Evolutionary conservation across 30 jellyfish, hydroid and myxozoan genomes (phyloP).

Genomic region (Chironex yamaguchii): DNA sequence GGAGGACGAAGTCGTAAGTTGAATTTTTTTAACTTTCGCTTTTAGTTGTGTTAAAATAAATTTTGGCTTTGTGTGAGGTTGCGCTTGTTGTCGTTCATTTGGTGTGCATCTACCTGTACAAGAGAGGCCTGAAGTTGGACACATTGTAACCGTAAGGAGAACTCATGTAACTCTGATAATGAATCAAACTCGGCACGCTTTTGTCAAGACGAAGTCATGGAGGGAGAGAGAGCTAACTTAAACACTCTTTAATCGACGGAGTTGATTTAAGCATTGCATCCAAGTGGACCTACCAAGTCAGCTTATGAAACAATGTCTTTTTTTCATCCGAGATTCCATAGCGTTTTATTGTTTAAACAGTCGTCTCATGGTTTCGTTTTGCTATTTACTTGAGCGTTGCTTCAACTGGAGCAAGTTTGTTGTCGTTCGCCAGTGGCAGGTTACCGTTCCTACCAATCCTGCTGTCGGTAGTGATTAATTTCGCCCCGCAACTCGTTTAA

Average conservation of each 20-base stretch:
- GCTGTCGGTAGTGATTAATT: neutral
- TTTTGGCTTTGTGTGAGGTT: neutral
- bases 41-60: neutral
- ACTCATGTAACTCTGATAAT: neutral
- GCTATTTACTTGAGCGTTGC: neutral
- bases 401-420: neutral
- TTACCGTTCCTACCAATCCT: neutral
- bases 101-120: neutral
- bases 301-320: no score
- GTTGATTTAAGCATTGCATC: no score
- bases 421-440: neutral
- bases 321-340: neutral
- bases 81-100: neutral
- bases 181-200: no score
- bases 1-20: neutral
- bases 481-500: neutral
- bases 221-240: no score
- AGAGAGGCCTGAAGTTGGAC: neutral
- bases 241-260: no score
- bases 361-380: neutral
- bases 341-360: neutral
- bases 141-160: neutral
- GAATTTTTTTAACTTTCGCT: neutral
- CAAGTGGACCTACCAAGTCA: no score
- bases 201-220: no score